Evolutionary conservation across 2,797 vertebrate genomes (phyloP).

Genomic region (Syngnathus rostellatus): DNA sequence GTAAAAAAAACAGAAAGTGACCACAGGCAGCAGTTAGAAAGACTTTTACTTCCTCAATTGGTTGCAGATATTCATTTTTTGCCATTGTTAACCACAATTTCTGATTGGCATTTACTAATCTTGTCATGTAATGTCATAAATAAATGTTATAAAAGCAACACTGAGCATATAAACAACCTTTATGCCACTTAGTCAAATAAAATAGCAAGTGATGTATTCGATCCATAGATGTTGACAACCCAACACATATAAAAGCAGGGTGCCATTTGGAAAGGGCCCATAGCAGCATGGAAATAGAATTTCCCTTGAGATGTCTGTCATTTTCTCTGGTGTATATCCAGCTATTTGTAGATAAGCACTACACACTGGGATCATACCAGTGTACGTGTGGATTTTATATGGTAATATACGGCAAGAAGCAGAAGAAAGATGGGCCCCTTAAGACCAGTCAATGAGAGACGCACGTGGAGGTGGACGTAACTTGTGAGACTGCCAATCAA

Average conservation of each 20-base stretch:
- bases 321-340: neutral
- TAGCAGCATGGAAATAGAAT: neutral
- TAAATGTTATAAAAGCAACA: too few species aligned
- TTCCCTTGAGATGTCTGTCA: neutral
- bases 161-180: too few species aligned
- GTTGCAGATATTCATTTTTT: too few species aligned
- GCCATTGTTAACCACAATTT: too few species aligned
- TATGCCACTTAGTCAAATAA: too few species aligned
- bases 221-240: too few species aligned
- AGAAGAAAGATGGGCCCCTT: conserved; percentile 47
- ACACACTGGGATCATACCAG: neutral
- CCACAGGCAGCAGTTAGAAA: too few species aligned
- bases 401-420: conserved; percentile 22
- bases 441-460: conserved; percentile 62
- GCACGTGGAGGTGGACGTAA: conserved; percentile 54
- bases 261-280: neutral
- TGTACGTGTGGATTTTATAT: conserved; percentile 10
- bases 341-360: neutral
- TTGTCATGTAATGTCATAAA: too few species aligned
- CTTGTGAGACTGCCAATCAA: conserved; percentile 58
- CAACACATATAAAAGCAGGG: neutral
- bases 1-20: too few species aligned
- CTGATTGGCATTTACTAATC: too few species aligned
- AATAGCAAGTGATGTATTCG: too few species aligned
- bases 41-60: too few species aligned